These are phyloP conservation scores for Therioaphis trifolii DNA, from an alignment of 2,888 invertebrate species.

Conservation along the genomic window DNA sequence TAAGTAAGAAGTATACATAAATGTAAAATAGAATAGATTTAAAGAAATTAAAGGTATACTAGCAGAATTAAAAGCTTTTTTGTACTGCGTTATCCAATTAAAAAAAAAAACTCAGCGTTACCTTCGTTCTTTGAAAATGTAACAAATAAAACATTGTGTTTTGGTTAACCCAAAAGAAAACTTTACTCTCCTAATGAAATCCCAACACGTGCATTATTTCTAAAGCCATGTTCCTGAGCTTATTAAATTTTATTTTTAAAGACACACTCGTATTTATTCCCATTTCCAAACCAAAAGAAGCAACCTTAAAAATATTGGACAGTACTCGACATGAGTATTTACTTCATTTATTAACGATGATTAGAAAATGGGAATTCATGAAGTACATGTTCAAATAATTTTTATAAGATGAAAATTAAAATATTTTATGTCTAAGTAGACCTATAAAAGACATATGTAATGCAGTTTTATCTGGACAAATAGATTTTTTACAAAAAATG, in stretches of 20 bases:
- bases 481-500: too few species aligned
- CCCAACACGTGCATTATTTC: slow-evolving; percentile 3
- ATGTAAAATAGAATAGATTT: background rate
- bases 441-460: too few species aligned
- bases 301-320: too few species aligned
- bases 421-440: too few species aligned
- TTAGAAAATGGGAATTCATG: too few species aligned
- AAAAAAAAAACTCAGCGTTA: background rate
- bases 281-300: too few species aligned
- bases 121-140: background rate
- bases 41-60: background rate
- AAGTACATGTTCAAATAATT: too few species aligned
- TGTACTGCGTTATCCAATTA: background rate
- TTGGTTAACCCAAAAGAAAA: background rate
- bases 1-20: background rate
- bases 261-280: too few species aligned
- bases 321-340: too few species aligned
- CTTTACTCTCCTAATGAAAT: background rate
- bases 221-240: background rate
- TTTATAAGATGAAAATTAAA: too few species aligned
- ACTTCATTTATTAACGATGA: too few species aligned
- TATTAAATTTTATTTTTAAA: background rate
- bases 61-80: slow-evolving; percentile 1
- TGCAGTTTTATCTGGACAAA: too few species aligned
- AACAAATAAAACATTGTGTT: slow-evolving; percentile 39